phyloP scores from a whole-genome alignment of 1,140 invertebrate genomes.

The Drosophila dunni region DNA sequence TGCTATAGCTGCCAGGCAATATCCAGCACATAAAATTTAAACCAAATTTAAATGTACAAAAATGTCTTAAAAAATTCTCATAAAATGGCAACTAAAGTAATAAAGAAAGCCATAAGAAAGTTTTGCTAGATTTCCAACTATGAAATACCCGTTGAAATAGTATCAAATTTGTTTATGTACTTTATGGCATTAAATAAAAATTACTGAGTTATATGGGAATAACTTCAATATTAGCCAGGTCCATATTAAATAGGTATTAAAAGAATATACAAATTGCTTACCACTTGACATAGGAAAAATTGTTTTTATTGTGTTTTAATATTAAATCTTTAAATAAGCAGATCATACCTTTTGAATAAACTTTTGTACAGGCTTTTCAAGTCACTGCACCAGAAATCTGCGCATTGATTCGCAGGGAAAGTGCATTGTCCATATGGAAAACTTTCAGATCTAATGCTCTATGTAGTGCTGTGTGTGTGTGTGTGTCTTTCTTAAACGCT shows the following conservation, averaged over 20 bases:
- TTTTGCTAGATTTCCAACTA: neutral
- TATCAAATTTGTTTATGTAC: no score
- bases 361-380: neutral
- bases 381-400: constrained; percentile 44
- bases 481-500: constrained; percentile 64
- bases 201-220: no score
- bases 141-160: no score
- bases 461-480: constrained; percentile 5
- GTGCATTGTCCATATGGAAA: constrained; percentile 50
- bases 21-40: constrained; percentile 55
- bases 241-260: no score
- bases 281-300: no score
- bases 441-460: constrained; percentile 38
- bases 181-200: no score
- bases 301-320: neutral
- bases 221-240: no score
- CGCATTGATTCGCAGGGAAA: constrained; percentile 42
- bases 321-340: neutral
- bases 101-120: neutral
- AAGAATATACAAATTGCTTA: no score
- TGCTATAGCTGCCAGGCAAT: constrained; percentile 49
- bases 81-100: constrained; percentile 37
- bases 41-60: constrained; percentile 66
- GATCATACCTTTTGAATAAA: neutral
- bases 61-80: constrained; percentile 70